A percentile compares a stretch with the other conserved stretches of the same genome.
phyloP scores from a whole-genome alignment of 2,113 vertebrate species.

The Nerophis lumbriciformis region DNA sequence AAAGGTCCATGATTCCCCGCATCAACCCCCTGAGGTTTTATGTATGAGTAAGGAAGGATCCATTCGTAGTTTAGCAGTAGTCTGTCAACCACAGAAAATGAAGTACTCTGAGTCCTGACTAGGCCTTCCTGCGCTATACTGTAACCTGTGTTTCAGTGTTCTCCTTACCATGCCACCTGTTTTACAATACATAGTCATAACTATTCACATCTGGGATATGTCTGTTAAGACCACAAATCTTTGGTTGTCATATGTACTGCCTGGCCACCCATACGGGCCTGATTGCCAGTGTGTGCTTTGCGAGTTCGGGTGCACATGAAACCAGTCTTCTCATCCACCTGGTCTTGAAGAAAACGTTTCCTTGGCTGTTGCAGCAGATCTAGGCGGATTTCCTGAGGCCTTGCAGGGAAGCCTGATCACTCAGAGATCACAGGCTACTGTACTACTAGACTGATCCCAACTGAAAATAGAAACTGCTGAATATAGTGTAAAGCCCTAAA shows the following conservation, averaged over 20 bases:
- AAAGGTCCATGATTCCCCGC: conserved; percentile 22
- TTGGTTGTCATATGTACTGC: conserved; percentile 3
- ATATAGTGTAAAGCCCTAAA: conserved; percentile 15
- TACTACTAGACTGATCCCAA: conserved; percentile 11
- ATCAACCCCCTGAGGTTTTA: conserved; percentile 33
- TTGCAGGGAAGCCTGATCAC: conserved; percentile 36
- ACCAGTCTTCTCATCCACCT: conserved; percentile 42
- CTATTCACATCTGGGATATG: conserved; percentile 36
- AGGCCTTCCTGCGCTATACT: background rate
- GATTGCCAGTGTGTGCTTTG: background rate
- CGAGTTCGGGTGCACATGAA: conserved; percentile 2
- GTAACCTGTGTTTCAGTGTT: background rate
- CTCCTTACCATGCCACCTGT: conserved; percentile 9
- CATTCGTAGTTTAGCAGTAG: conserved; percentile 27
- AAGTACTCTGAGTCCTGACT: conserved; percentile 11
- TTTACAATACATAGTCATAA: conserved; percentile 18
- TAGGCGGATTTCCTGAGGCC: conserved; percentile 60
- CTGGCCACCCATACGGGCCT: conserved; percentile 12
- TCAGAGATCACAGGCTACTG: conserved; percentile 50
- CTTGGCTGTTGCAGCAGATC: conserved; percentile 39
- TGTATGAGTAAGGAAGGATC: conserved; percentile 28
- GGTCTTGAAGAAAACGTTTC: conserved; percentile 59
- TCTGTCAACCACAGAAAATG: too few relatives aligned
- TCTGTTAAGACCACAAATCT: conserved; percentile 26
- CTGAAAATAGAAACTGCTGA: conserved; percentile 11